Conservation (phyloP, 64 coral and sea anemone genomes). For the Stichodactyla mertensii region DNA sequence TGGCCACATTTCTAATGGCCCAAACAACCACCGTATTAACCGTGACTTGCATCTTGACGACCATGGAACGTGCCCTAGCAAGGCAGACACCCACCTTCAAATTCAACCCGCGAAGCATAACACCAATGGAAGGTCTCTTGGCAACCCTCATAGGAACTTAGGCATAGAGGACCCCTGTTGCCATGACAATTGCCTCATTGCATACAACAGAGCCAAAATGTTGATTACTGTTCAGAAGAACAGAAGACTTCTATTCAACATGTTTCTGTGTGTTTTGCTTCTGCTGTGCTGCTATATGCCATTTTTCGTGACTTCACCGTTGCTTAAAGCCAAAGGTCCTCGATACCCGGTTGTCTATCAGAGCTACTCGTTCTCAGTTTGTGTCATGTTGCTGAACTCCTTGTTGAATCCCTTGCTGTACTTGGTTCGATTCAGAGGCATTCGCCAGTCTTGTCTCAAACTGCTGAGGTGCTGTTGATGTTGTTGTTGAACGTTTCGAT, state of each 20-base stretch:
- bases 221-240: background rate
- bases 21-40: background rate
- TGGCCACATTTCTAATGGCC: background rate
- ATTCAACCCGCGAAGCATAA: too few relatives aligned
- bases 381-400: background rate
- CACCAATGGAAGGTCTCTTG: background rate
- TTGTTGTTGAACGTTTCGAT: background rate
- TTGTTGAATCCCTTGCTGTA: background rate
- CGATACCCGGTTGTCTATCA: background rate
- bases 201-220: background rate
- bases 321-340: background rate
- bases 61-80: background rate
- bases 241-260: background rate
- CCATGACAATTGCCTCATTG: background rate
- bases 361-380: background rate
- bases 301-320: background rate
- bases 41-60: background rate
- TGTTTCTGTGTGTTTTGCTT: background rate
- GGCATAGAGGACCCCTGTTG: background rate
- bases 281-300: background rate
- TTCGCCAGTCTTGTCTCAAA: background rate
- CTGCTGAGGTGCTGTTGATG: background rate
- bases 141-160: background rate
- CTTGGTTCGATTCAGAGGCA: background rate
- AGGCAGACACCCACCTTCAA: background rate